Conservation (phyloP, 2,797 vertebrate species). For the Arrhamphus sclerolepis region DNA sequence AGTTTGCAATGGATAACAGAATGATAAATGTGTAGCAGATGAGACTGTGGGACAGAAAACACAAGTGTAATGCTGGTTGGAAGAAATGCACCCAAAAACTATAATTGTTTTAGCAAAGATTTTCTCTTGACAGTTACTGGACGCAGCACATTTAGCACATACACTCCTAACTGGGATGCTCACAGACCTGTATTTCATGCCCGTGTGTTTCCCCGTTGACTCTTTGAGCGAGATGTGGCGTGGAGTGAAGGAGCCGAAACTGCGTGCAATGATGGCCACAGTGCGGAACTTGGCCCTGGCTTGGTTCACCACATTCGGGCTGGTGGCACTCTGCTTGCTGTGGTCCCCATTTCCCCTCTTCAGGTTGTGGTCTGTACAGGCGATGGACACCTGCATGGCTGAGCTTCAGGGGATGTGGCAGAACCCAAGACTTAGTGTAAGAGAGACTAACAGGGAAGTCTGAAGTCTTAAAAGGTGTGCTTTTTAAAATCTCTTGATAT, state of each 20-base stretch:
- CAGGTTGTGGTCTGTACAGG: conserved; percentile 97
- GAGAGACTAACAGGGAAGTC: conserved; percentile 8
- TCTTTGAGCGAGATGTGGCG: conserved; percentile 98
- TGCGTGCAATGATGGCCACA: conserved; percentile 97
- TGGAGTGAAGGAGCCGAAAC: conserved; percentile 93
- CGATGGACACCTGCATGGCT: conserved; percentile 99
- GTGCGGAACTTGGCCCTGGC: conserved; percentile 97
- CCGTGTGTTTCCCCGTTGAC: conserved; percentile 97
- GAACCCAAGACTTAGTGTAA: conserved; percentile 8
- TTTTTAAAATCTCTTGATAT: conserved; percentile 14
- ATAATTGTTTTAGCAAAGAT: too few relatives aligned
- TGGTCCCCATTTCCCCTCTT: conserved; percentile 96
- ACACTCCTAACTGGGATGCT: not conserved
- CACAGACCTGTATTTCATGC: conserved; percentile 99
- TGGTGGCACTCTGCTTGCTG: conserved; percentile 90
- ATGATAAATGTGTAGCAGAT: too few relatives aligned
- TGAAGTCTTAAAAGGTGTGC: not conserved
- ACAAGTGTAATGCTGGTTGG: too few relatives aligned
- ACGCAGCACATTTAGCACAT: conserved; percentile 7
- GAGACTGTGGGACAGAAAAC: too few relatives aligned
- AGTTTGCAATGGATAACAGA: too few relatives aligned
- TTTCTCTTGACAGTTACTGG: not conserved
- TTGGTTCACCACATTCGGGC: conserved; percentile 93
- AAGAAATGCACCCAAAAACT: too few relatives aligned
- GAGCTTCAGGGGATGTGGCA: conserved; percentile 19